Conservation (phyloP, 2,797 vertebrate species). For the Neostethus bicornis region DNA sequence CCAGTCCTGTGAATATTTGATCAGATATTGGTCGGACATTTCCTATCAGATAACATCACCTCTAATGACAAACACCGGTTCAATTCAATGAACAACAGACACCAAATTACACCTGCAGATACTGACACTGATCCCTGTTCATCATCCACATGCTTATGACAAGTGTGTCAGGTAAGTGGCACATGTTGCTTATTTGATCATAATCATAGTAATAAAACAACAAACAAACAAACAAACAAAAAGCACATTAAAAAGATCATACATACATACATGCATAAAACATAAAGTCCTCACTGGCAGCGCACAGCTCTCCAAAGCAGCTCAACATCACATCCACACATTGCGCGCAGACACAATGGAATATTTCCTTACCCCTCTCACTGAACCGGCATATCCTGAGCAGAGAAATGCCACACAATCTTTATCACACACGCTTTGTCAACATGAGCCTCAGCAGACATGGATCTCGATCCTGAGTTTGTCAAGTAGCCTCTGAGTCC, state of each 20-base stretch:
- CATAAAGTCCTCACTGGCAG: conserved; percentile 64
- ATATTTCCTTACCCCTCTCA: conserved; percentile 72
- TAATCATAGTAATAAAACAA: no score
- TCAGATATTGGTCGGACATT: conserved; percentile 89
- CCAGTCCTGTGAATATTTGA: conserved; percentile 89
- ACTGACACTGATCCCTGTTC: conserved; percentile 44
- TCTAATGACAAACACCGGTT: conserved; percentile 70
- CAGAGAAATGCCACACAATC: conserved; percentile 69
- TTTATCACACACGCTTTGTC: conserved; percentile 75
- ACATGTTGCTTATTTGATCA: conserved; percentile 83
- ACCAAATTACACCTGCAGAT: conserved; percentile 63
- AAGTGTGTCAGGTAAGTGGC: conserved; percentile 73
- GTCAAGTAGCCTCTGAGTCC: conserved; percentile 79
- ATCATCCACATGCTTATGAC: conserved; percentile 60
- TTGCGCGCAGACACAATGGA: conserved; percentile 70
- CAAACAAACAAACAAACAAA: no score
- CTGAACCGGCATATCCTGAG: conserved; percentile 70
- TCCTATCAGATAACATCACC: conserved; percentile 76
- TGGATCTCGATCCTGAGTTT: conserved; percentile 73
- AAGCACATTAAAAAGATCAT: conserved; percentile 61
- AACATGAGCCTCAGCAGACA: conserved; percentile 73
- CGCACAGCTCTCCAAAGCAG: conserved; percentile 63
- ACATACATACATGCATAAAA: conserved; percentile 71
- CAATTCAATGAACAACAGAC: conserved; percentile 51
- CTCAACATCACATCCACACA: conserved; percentile 67